Base-by-base conservation (phyloP, 2,113 vertebrate genomes). In the Elgaria multicarinata region DNA sequence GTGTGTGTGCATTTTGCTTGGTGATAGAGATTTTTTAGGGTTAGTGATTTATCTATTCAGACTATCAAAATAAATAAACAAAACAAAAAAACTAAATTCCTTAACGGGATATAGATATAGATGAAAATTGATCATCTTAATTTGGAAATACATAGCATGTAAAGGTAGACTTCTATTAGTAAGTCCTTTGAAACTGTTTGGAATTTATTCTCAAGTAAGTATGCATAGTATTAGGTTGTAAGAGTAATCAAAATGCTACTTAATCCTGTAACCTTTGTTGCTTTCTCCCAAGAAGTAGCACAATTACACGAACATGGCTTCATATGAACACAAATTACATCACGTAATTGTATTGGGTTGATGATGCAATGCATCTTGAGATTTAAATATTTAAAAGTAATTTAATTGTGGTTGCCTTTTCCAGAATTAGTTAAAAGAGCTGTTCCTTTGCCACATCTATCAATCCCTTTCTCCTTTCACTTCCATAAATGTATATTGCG, bases 381-480 rank as follows among this genome's bases (percentile, higher is more conserved):
- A 91, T 92, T 87, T 95, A 79, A 94, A 72, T 95, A 97, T 96
- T 93, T 96, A 96, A 95, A 96, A 97, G 92, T 95, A 64, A 96
- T 97, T 95, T 98, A 97, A 97, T 98, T 97, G 95, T 97, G 89
- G 91, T 91, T 93, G 91, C 95, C 95, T 96, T 97, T 96, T 93
- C 92, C 94, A 96, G 89, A 97, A 96, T 95, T 92, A 97, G 92
- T 96, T 96, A 97, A 96, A 96, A 97, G 92, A 94, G 97, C 96
- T 94, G 67, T 97, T 97, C 96, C 97, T 98, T 98, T 97, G 97
- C 96, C 97, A 97, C 98, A 98, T 98, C 98, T 98, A 98, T 98
- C 98, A 98, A 98, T 98, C 97, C 96, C 96, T 96, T 95, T 95
- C 96, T 96, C 95, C 95, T 94, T 97, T 97, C 96, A 94, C 42